Evolutionary conservation across 2,888 invertebrate species (phyloP).

Genomic region (Trachelus iudaicus): DNA sequence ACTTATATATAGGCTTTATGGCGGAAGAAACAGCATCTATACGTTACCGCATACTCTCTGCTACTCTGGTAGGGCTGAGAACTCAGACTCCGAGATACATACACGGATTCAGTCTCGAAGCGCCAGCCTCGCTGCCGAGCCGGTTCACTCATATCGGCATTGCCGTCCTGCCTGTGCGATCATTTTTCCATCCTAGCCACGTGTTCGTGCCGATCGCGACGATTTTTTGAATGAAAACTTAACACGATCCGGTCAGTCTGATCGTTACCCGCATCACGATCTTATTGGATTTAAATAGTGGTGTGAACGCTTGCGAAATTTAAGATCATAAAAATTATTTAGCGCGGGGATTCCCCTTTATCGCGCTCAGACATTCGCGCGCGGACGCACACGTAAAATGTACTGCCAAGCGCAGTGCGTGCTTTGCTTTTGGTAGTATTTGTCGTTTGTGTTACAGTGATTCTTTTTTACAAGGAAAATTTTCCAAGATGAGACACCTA

Average conservation of each 20-base stretch:
- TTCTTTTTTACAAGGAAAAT: no score
- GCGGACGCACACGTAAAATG: no score
- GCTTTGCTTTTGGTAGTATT: no score
- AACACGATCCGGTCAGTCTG: not conserved
- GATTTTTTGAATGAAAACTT: constrained; percentile 25
- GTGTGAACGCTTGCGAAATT: no score
- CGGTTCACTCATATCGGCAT: constrained; percentile 13
- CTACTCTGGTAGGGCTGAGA: constrained; percentile 50
- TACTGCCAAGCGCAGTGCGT: no score
- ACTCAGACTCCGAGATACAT: constrained; percentile 47
- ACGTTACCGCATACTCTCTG: constrained; percentile 35
- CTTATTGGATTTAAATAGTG: no score
- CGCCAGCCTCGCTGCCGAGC: constrained; percentile 35
- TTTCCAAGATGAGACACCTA: no score
- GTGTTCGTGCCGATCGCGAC: constrained; percentile 6
- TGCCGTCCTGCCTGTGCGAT: constrained; percentile 14
- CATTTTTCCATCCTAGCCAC: constrained; percentile 6
- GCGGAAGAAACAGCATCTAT: constrained; percentile 46
- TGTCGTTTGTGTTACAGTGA: no score
- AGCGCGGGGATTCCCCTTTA: no score
- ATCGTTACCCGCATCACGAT: no score
- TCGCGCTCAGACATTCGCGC: no score
- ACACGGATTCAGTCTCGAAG: constrained; percentile 53
- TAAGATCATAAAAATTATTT: no score
- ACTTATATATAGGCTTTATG: constrained; percentile 25